These are phyloP conservation scores for Peromyscus melanophrys DNA, from an alignment of 2,797 vertebrate species.

Conservation along the genomic window DNA sequence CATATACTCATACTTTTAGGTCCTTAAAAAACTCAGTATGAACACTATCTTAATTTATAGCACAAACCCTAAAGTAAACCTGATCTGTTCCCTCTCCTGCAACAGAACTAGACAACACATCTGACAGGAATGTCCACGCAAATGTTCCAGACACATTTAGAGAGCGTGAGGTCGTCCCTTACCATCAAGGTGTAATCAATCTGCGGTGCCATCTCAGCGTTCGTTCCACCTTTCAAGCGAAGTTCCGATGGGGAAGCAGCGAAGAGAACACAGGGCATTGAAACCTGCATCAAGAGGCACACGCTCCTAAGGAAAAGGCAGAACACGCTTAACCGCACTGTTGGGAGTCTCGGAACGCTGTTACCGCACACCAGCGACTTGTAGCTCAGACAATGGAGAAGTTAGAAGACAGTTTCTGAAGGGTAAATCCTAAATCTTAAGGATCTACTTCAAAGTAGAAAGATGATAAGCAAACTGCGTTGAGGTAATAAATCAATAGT, in stretches of 20 bases:
- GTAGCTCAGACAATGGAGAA: background rate
- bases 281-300: constrained; percentile 96
- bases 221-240: constrained; percentile 96
- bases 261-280: constrained; percentile 95
- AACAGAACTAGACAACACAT: background rate
- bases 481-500: background rate
- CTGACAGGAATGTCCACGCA: background rate
- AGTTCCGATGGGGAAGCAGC: constrained; percentile 93
- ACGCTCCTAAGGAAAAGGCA: constrained; percentile 93
- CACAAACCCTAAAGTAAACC: background rate
- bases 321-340: background rate
- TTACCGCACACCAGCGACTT: background rate
- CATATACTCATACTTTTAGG: background rate
- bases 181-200: constrained; percentile 97
- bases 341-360: background rate
- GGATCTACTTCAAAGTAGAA: constrained; percentile 4
- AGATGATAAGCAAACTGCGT: background rate
- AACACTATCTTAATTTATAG: background rate
- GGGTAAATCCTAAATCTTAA: background rate
- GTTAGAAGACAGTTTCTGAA: background rate
- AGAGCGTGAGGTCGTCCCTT: constrained; percentile 29
- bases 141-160: background rate
- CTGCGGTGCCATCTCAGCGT: constrained; percentile 99
- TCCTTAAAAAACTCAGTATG: constrained; percentile 32
- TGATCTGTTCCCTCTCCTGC: background rate